Base-by-base conservation (phyloP, 2,888 invertebrate species). In the Hirtodrosophila trivittata region DNA sequence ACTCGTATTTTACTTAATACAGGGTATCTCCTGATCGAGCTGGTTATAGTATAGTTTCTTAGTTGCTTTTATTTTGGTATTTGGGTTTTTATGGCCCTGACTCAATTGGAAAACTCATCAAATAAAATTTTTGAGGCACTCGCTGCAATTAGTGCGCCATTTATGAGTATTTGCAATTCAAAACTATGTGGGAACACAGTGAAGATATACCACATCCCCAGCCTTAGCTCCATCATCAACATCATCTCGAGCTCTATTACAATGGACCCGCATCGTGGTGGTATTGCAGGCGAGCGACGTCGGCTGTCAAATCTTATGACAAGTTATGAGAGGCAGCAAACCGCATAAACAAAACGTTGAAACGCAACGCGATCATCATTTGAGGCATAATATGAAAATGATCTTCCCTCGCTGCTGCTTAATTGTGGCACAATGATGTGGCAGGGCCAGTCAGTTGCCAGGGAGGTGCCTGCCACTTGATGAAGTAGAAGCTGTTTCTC, bases 271-370 rank as follows among this genome's bases (percentile, higher is more conserved):
- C 80, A 80, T 80, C 28, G 37, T 38, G 51, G 35, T 10, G 43
- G 18, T 58, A 12, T 9, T 3, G 18, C 18, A 21, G 5, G 3
- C 5, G 18, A 21, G 5, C 18, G 18, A 21, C 18, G 18, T 21
- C n/a, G 55, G 55, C 86, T 87, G 87, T 84, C 84, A 87, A 70
- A 78, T 21, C 68, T 84, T 84, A 87, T 84, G 84, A 84, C 86
- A 83, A 83, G 86, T 87, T 84, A 84, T 83, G 85, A 84, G 76
- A 60, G 65, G 58, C 66, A 67, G 60, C 69, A 51, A 41, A 28
- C 28, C 28, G 72, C 80, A 80, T 75, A 80, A 80, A 81, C 77
- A 83, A 78, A 83, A 49, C 72, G 25, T 51, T 73, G 51, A 63
- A 63, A 57, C 67, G 32, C 47, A 54, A 21, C 18, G 2, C 18